Percentiles rank a stretch among this genome's conserved stretches.
phyloP scores from a whole-genome alignment of 2,797 vertebrate genomes.

The Gallirallus australis region DNA sequence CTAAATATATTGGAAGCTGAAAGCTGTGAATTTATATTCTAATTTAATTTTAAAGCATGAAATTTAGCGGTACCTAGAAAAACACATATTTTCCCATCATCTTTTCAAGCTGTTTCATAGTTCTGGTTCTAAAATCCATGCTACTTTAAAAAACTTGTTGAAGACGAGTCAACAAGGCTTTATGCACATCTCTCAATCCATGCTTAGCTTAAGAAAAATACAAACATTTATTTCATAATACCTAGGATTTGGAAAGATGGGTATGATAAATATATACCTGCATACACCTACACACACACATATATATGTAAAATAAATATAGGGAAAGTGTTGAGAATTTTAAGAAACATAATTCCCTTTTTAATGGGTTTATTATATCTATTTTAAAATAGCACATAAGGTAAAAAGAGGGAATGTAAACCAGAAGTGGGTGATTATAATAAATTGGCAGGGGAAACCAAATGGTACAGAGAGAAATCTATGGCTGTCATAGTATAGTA shows the following conservation, averaged over 20 bases:
- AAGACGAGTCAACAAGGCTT: background rate
- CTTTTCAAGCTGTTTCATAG: background rate
- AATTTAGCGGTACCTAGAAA: background rate
- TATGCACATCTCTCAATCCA: background rate
- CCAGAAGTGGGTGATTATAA: background rate
- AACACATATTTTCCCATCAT: background rate
- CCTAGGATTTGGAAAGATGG: background rate
- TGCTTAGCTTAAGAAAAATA: background rate
- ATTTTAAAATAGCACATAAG: background rate
- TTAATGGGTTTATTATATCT: background rate
- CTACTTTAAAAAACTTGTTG: background rate
- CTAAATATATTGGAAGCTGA: conserved; percentile 28
- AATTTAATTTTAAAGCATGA: conserved; percentile 41
- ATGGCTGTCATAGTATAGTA: background rate
- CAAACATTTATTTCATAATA: background rate
- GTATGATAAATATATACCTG: background rate
- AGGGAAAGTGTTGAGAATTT: background rate
- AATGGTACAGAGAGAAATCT: background rate
- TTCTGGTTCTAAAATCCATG: background rate
- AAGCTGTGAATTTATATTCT: conserved; percentile 19
- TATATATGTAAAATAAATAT: background rate
- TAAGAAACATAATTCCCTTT: background rate
- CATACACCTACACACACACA: no score
- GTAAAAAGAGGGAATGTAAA: background rate
- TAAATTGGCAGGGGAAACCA: background rate